Evolutionary conservation across 2,797 vertebrate genomes (phyloP), one percentile per base, ranked within the genome.

Genomic region (Sebastes dallii): DNA sequence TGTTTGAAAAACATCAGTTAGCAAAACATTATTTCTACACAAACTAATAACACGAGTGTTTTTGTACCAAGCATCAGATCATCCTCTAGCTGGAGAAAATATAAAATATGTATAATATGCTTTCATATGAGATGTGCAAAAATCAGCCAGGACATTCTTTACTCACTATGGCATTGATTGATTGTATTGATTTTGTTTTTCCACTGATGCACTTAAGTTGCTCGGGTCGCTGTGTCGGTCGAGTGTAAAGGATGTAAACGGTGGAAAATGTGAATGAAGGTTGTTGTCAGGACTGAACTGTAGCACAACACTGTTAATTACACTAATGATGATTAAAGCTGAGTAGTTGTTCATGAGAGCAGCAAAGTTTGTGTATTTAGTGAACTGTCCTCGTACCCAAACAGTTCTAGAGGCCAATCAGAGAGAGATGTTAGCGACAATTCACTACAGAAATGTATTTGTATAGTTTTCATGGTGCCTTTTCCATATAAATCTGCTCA

Each of bases 401-500:
- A 94, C 92, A 87, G 89, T 90, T 94, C 88, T 92, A 94, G 93
- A 91, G 91, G 94, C 94, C 95, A 90, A 88, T 86, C 59, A 94
- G 92, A 94, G 84, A 91, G 16, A 18, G 16, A 46, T 46, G 42
- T 46, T 46, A 46, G 42, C 6, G 7, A 50, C 1, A 94, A 84
- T 90, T 91, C 86, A 90, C 94, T 93, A 89, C 93, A 92, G 87
- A 78, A 93, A 90, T 91, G 90, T 91, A 91, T 91, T 87, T 94
- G 92, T 96, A 94, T 95, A 95, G 94, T 93, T 95, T 94, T 96
- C 94, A 95, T 96, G 93, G 96, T 97, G 97, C 97, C 97, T 97
- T 97, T 96, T 96, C 93, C 95, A 95, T 92, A 82, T 77, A 71
- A 92, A 95, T 95, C 93, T 95, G 94, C 94, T 94, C 93, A 94